These are phyloP conservation scores for Parasteatoda lunata DNA, from an alignment of 2,888 invertebrate species.

Conservation along the genomic window DNA sequence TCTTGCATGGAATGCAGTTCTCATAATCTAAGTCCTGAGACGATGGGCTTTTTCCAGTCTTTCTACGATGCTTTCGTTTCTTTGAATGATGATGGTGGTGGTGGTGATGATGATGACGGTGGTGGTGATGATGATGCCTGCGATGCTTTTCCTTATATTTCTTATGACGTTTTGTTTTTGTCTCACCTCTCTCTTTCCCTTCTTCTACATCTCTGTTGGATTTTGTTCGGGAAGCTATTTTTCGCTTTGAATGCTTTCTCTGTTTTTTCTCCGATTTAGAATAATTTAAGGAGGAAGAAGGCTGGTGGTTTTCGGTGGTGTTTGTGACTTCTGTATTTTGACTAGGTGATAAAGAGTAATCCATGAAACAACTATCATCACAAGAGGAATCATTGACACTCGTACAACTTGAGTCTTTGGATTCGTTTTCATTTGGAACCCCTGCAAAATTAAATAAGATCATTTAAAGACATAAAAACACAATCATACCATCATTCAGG, in stretches of 20 bases:
- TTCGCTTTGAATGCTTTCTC: constrained; percentile 44
- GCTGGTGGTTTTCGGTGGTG: constrained; percentile 12
- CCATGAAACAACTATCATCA: constrained; percentile 58
- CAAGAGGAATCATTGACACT: constrained; percentile 58
- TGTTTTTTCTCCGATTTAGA: constrained; percentile 29
- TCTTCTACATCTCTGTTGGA: constrained; percentile 16
- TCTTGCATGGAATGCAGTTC: constrained; percentile 33
- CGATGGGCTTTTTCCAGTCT: constrained; percentile 19
- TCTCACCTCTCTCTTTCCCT: constrained; percentile 31
- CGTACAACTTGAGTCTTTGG: constrained; percentile 63
- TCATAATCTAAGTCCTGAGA: constrained; percentile 35
- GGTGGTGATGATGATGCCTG: constrained; percentile 56
- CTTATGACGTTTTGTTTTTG: constrained; percentile 59
- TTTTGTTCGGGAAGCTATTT: constrained; percentile 8
- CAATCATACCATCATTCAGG: neutral
- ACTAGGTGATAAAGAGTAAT: constrained; percentile 59
- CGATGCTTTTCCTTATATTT: constrained; percentile 63
- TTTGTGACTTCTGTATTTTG: constrained; percentile 30
- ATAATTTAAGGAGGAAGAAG: constrained; percentile 2
- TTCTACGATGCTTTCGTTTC: constrained; percentile 46
- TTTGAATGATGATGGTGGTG: constrained; percentile 66
- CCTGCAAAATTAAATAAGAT: constrained; percentile 19
- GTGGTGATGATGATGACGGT: constrained; percentile 49
- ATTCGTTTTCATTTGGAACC: constrained; percentile 54
- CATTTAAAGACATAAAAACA: no score